phyloP scores from a whole-genome alignment of 2,113 vertebrate genomes.

The Podarcis cretensis region DNA sequence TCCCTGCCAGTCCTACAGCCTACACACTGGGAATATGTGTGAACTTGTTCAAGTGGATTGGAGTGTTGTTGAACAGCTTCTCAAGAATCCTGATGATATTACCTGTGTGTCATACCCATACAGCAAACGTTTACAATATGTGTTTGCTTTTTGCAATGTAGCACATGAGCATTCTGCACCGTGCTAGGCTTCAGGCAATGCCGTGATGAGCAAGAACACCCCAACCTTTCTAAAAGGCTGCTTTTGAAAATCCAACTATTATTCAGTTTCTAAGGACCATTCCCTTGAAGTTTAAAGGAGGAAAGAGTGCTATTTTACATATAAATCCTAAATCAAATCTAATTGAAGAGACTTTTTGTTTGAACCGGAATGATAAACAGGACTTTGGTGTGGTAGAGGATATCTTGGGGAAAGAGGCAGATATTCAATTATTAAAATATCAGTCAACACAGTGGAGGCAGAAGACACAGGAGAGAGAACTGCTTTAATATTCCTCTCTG shows the following conservation, averaged over 20 bases:
- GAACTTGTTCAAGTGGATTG: background rate
- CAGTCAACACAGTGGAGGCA: conserved; percentile 1
- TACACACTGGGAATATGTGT: background rate
- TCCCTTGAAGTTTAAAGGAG: conserved; percentile 3
- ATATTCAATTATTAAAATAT: conserved; percentile 12
- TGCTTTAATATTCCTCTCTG: conserved; percentile 22
- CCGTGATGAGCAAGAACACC: background rate
- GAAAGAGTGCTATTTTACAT: background rate
- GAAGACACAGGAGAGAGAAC: conserved; percentile 20
- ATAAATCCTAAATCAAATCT: background rate
- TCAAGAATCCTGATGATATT: background rate
- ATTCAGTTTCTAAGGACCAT: background rate
- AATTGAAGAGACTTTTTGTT: background rate
- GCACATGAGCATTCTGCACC: background rate
- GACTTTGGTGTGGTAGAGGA: background rate
- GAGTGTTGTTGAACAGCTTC: background rate
- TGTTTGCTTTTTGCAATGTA: background rate
- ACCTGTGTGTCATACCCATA: background rate
- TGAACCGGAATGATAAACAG: conserved; percentile 14
- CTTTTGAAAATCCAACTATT: background rate
- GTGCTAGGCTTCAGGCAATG: background rate
- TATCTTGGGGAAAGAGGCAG: background rate
- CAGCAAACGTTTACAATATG: background rate
- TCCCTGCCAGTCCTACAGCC: too few species aligned
- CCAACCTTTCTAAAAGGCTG: background rate